Base-by-base conservation (phyloP, 2,888 invertebrate species). In the Eilema depressum region DNA sequence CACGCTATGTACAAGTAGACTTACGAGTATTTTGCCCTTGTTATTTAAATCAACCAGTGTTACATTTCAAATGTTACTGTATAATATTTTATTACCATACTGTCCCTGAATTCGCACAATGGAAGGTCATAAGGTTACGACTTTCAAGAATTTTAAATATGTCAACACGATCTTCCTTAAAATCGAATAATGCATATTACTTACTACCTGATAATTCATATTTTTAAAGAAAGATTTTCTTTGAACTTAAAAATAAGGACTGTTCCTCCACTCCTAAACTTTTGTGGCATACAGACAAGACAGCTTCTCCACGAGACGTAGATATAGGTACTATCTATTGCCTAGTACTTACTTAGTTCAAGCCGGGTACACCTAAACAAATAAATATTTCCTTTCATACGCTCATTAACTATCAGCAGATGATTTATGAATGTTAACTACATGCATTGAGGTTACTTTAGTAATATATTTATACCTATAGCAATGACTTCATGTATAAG, bases 91-190 rank as follows among this genome's bases (percentile, higher is more conserved):
- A 60, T 73, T 66, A 63, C 66, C 68, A 60, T 71, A 20, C 20
- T n/a, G 53, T n/a, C 53, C 53, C 53, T 53, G 67, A 56, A 69
- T 67, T 63, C 62, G 68, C 26, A 75, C 75, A 84, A 82, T 81
- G 70, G 78, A 81, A 83, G 80, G 81, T 79, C 78, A 81, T n/a
- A n/a, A 53, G 53, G 53, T 53, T n/a, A n/a, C 47, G 47, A 25
- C 68, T 70, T 67, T 33, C 56, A 37, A 65, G 14, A 28, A 20
- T 63, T 63, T 60, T 20, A 53, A 53, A 53, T n/a, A 17, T 53
- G 53, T 53, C 68, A 60, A 41, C 56, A 68, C 28, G 25, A 28
- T 11, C 17, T 20, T 37, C 23, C 37, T 25, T 37, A 10, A 20
- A 59, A 59, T 17, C 17, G 17, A 59, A 59, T 23, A 26, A 17